Conservation (phyloP, 1,140 invertebrate species). For the Eubasilissa regina region DNA sequence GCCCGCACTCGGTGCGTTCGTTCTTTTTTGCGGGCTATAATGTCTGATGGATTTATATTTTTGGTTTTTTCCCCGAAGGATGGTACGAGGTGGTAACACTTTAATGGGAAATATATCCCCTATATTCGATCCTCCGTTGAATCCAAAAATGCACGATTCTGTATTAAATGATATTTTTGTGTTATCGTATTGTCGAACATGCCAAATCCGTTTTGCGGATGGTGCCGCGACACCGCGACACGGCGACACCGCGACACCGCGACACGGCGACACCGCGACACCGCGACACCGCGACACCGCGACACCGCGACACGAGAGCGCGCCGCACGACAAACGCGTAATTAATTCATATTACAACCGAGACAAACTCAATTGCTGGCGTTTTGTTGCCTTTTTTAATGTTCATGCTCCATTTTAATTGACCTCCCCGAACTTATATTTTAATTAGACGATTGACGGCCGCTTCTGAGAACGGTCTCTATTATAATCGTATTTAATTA, state of each 20-base stretch:
- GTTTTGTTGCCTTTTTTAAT: slow-evolving; percentile 57
- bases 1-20: neutral
- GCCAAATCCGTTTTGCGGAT: too few species aligned
- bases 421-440: slow-evolving; percentile 50
- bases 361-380: slow-evolving; percentile 56
- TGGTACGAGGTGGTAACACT: neutral
- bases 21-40: slow-evolving; percentile 4
- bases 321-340: slow-evolving; percentile 48
- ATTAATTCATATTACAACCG: slow-evolving; percentile 56
- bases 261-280: too few species aligned
- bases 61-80: slow-evolving; percentile 5
- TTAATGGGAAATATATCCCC: too few species aligned
- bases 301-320: too few species aligned
- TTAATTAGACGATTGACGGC: slow-evolving; percentile 56
- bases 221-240: too few species aligned
- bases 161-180: too few species aligned
- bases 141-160: too few species aligned
- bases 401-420: slow-evolving; percentile 58
- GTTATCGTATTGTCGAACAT: too few species aligned
- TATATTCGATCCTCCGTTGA: too few species aligned
- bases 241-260: too few species aligned
- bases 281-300: too few species aligned
- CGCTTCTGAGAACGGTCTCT: slow-evolving; percentile 19
- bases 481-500: too few species aligned
- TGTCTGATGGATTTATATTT: neutral